These are phyloP conservation scores for Agriopis aurantiaria DNA, from an alignment of 2,888 invertebrate genomes.

Conservation along the genomic window DNA sequence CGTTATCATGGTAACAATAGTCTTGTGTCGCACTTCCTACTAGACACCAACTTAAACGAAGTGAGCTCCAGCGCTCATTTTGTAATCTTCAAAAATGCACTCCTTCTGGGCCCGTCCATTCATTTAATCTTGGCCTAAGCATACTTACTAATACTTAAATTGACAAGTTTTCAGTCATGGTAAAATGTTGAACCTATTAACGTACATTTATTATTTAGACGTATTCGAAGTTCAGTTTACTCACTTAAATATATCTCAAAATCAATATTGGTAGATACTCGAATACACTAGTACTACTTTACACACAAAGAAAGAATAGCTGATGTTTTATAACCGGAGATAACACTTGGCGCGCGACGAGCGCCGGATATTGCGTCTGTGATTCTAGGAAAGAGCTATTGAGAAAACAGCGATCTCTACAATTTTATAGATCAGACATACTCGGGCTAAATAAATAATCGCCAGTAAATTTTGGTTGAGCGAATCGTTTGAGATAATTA, in stretches of 20 bases:
- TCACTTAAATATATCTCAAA: background rate
- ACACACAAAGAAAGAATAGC: constrained; percentile 34
- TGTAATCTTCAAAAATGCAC: no score
- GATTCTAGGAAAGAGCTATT: constrained; percentile 25
- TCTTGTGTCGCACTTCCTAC: no score
- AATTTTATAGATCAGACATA: constrained; percentile 1
- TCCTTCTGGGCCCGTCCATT: no score
- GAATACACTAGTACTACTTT: constrained; percentile 11
- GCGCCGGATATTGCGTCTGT: constrained; percentile 53
- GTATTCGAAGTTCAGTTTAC: background rate
- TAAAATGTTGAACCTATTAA: no score
- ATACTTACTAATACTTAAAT: no score
- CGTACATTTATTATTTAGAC: background rate
- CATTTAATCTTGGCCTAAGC: no score
- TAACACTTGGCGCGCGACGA: constrained; percentile 47
- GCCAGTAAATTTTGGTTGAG: no score
- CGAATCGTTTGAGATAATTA: no score
- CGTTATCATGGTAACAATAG: no score
- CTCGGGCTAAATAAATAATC: background rate
- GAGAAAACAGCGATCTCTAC: constrained; percentile 27
- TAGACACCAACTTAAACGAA: no score
- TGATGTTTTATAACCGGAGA: constrained; percentile 53
- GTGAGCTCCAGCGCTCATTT: no score
- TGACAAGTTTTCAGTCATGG: no score
- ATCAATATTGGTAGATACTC: constrained; percentile 16